A percentile compares a stretch with the other conserved stretches of the same genome.
These are phyloP conservation scores for Meles meles DNA, from an alignment of 2,113 vertebrate genomes.

Conservation along the genomic window DNA sequence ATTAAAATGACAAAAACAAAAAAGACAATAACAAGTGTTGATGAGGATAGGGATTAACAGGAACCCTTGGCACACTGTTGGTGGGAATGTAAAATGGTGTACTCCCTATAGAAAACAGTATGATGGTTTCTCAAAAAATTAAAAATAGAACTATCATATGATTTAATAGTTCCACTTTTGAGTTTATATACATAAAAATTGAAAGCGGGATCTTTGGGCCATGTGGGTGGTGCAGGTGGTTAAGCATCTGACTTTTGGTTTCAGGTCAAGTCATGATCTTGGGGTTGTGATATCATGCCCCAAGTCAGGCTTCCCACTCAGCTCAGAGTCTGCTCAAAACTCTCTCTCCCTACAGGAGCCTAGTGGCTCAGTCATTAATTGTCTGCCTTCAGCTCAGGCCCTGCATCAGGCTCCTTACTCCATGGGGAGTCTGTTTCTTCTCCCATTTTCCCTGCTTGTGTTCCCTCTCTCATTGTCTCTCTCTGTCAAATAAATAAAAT, in stretches of 20 bases:
- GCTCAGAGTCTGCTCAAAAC: not conserved
- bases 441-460: no score
- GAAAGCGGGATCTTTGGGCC: not conserved
- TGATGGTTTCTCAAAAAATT: not conserved
- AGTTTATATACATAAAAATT: not conserved
- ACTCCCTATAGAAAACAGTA: not conserved
- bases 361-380: no score
- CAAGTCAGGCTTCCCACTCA: not conserved
- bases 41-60: not conserved
- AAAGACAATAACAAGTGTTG: not conserved
- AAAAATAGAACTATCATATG: not conserved
- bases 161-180: not conserved
- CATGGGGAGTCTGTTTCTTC: no score
- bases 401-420: no score
- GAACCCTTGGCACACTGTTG: not conserved
- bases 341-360: not conserved
- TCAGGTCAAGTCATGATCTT: not conserved
- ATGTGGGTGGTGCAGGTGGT: not conserved
- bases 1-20: not conserved
- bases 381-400: no score
- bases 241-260: not conserved
- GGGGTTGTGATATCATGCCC: not conserved
- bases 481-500: no score
- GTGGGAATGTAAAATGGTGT: not conserved
- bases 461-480: no score